Conservation (phyloP, 2,888 invertebrate genomes). For the Myopa tessellatipennis region DNA sequence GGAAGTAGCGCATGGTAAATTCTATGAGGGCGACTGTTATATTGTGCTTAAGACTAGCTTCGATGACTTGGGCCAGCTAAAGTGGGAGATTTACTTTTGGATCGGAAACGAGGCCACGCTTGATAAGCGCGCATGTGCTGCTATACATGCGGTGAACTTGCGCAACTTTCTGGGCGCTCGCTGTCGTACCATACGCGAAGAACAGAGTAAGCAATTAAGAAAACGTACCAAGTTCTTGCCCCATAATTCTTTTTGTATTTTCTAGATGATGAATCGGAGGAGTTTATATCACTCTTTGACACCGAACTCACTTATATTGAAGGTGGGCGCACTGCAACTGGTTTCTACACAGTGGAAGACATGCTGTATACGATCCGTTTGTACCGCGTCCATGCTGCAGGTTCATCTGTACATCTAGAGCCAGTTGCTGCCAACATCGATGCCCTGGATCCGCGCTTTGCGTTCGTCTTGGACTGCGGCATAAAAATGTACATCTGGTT, state of each 20-base stretch:
- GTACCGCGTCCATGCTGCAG: slow-evolving; percentile 91
- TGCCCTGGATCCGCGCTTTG: slow-evolving; percentile 90
- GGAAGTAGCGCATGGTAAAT: slow-evolving; percentile 95
- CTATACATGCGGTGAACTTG: slow-evolving; percentile 98
- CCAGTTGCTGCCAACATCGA: slow-evolving; percentile 79
- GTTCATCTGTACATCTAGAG: slow-evolving; percentile 87
- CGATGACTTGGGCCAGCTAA: slow-evolving; percentile 85
- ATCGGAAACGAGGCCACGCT: slow-evolving; percentile 95
- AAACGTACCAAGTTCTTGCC: not conserved
- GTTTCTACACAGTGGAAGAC: slow-evolving; percentile 97
- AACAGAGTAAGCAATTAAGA: slow-evolving; percentile 76
- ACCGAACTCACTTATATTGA: slow-evolving; percentile 93
- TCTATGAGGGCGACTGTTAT: slow-evolving; percentile 99
- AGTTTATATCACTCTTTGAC: slow-evolving; percentile 92
- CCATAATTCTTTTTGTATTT: slow-evolving; percentile 4
- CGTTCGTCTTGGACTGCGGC: slow-evolving; percentile 91
- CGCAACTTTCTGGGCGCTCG: slow-evolving; percentile 95
- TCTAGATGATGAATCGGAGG: slow-evolving; percentile 88
- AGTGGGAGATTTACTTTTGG: slow-evolving; percentile 99
- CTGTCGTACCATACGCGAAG: slow-evolving; percentile 94
- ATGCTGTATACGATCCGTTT: slow-evolving; percentile 84
- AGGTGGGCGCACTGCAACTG: slow-evolving; percentile 95
- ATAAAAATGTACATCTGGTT: slow-evolving; percentile 91
- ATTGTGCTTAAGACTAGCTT: slow-evolving; percentile 90
- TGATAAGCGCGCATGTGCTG: slow-evolving; percentile 69